A percentile compares a stretch with the other conserved stretches of the same genome.
phyloP scores from a whole-genome alignment of 1,140 invertebrate genomes.

The Onthophagus taurus region DNA sequence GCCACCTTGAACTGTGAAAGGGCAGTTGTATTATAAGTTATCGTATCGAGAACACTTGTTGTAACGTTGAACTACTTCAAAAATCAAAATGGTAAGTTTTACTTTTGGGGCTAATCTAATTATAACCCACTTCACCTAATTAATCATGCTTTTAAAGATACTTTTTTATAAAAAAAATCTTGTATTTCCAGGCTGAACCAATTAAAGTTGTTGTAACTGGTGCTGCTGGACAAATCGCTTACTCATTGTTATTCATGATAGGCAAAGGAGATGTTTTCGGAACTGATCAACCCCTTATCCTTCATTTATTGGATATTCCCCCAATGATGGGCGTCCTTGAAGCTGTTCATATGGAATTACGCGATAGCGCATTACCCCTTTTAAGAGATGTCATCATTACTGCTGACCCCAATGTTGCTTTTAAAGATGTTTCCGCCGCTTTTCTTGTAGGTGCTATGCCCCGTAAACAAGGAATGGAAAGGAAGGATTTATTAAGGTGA shows the following conservation, averaged over 20 bases:
- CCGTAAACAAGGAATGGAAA: slow-evolving; percentile 94
- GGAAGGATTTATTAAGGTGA: slow-evolving; percentile 89
- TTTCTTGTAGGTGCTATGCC: slow-evolving; percentile 99
- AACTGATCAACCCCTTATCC: slow-evolving; percentile 72
- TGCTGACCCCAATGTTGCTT: slow-evolving; percentile 77
- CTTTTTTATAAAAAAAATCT: not conserved
- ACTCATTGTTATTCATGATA: slow-evolving; percentile 89
- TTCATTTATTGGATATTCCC: slow-evolving; percentile 92
- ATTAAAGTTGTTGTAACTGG: slow-evolving; percentile 94
- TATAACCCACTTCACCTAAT: not conserved
- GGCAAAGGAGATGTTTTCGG: slow-evolving; percentile 97
- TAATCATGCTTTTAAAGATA: not conserved
- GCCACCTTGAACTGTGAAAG: slow-evolving; percentile 14
- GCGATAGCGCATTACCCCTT: slow-evolving; percentile 92
- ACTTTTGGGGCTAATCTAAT: not conserved
- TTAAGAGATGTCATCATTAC: slow-evolving; percentile 78
- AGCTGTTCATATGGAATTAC: slow-evolving; percentile 95
- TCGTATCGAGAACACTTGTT: not conserved
- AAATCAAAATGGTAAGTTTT: slow-evolving; percentile 2
- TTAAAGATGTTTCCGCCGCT: slow-evolving; percentile 94
- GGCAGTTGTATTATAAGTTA: not conserved
- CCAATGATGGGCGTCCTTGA: slow-evolving; percentile 90
- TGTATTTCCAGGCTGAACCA: slow-evolving; percentile 55
- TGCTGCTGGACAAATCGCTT: slow-evolving; percentile 97
- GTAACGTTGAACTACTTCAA: not conserved